Conservation (phyloP, 1,140 invertebrate genomes). For the Conopomorpha cramerella region DNA sequence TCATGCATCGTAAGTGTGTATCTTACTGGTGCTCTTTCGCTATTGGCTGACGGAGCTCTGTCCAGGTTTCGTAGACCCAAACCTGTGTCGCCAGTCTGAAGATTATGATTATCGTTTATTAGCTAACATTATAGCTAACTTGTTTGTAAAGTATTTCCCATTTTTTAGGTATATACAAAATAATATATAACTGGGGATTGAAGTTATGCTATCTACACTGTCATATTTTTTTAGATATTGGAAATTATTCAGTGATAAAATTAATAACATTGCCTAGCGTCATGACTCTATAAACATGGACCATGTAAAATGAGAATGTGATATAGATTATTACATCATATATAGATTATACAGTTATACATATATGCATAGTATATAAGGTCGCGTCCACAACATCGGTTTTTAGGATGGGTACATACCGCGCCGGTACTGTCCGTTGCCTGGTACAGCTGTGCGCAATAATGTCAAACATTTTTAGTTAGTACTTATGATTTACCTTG, state of each 20-base stretch:
- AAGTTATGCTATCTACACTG: not conserved
- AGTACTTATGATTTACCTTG: too few species aligned
- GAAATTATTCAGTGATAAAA: too few species aligned
- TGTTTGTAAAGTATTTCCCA: not conserved
- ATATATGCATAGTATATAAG: too few species aligned
- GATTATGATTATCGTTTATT: constrained; percentile 6
- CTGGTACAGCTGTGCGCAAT: constrained; percentile 55
- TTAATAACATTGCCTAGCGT: too few species aligned
- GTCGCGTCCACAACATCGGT: not conserved
- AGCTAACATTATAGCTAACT: not conserved
- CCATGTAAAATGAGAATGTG: too few species aligned
- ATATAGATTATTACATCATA: too few species aligned
- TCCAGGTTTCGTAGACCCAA: constrained; percentile 49
- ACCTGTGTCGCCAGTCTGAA: constrained; percentile 41
- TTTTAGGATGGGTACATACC: constrained; percentile 30
- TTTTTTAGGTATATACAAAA: not conserved
- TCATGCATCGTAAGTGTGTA: constrained; percentile 13
- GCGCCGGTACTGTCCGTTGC: constrained; percentile 45
- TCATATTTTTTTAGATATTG: not conserved
- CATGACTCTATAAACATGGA: too few species aligned
- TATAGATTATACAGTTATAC: too few species aligned
- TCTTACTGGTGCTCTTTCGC: constrained; percentile 45
- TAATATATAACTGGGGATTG: not conserved
- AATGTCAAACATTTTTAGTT: too few species aligned
- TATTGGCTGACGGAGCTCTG: constrained; percentile 26